A percentile compares a stretch with the other conserved stretches of the same genome.
phyloP scores from a whole-genome alignment of 2,888 invertebrate genomes.

The Lucinisca nassula region DNA sequence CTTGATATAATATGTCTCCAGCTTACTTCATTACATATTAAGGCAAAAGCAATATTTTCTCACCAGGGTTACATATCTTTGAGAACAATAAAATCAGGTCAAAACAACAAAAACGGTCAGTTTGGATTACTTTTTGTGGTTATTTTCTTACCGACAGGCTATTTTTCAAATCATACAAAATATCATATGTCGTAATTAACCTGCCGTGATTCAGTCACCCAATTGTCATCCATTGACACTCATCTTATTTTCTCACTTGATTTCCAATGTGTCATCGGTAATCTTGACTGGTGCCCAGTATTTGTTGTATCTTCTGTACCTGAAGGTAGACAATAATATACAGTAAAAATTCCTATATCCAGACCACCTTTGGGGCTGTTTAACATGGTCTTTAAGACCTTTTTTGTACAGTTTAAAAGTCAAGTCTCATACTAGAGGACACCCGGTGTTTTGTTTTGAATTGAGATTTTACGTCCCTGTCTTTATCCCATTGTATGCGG shows the following conservation, averaged over 20 bases:
- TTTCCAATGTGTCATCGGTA: neutral
- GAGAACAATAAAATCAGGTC: neutral
- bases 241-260: neutral
- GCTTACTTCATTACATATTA: neutral
- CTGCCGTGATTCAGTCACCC: neutral
- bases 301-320: neutral
- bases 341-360: too few relatives aligned
- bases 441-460: too few relatives aligned
- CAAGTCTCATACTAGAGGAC: too few relatives aligned
- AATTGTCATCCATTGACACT: neutral
- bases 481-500: too few relatives aligned
- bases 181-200: neutral
- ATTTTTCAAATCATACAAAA: neutral
- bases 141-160: neutral
- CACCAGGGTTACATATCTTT: neutral
- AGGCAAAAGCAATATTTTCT: neutral
- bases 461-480: too few relatives aligned
- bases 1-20: neutral
- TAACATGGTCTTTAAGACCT: too few relatives aligned
- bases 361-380: too few relatives aligned
- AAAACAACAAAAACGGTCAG: neutral
- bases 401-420: too few relatives aligned
- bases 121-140: neutral
- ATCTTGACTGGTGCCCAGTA: too few relatives aligned
- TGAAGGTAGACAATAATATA: neutral